Conservation (phyloP, 2,113 vertebrate genomes). For the Chunga burmeisteri region DNA sequence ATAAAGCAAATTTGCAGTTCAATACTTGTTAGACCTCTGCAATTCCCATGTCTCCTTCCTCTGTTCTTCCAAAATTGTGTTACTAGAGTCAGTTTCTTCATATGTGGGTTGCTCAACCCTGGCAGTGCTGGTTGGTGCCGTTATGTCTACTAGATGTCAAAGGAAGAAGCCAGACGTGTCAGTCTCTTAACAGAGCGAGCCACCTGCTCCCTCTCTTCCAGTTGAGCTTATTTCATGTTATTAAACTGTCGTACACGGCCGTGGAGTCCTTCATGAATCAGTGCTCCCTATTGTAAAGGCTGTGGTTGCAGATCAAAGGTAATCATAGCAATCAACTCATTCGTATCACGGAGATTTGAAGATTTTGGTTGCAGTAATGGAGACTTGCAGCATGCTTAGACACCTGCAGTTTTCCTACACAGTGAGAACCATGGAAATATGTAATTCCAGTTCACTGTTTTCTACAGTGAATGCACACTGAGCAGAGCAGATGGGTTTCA, state of each 20-base stretch:
- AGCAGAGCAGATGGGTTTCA: not conserved
- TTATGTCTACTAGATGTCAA: not conserved
- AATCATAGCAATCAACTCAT: not conserved
- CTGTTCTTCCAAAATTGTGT: not conserved
- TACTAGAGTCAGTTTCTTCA: not conserved
- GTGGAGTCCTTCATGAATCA: not conserved
- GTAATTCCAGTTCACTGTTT: not conserved
- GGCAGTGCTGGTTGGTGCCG: not conserved
- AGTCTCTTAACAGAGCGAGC: not conserved
- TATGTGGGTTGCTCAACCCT: not conserved
- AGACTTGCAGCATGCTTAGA: not conserved
- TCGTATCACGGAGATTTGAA: not conserved
- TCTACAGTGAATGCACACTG: not conserved
- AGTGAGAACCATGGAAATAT: not conserved
- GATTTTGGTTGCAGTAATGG: not conserved
- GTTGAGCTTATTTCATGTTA: not conserved
- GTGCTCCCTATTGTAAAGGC: not conserved
- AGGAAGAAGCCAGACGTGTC: not conserved
- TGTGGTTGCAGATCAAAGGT: not conserved
- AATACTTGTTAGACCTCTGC: not conserved
- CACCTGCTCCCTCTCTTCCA: not conserved
- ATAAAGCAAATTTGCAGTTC: not conserved
- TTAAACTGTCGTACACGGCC: not conserved
- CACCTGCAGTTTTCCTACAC: not conserved
- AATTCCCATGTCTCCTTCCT: not conserved